Evolutionary conservation across 1,140 invertebrate species (phyloP).

Genomic region (Drosophila miranda): DNA sequence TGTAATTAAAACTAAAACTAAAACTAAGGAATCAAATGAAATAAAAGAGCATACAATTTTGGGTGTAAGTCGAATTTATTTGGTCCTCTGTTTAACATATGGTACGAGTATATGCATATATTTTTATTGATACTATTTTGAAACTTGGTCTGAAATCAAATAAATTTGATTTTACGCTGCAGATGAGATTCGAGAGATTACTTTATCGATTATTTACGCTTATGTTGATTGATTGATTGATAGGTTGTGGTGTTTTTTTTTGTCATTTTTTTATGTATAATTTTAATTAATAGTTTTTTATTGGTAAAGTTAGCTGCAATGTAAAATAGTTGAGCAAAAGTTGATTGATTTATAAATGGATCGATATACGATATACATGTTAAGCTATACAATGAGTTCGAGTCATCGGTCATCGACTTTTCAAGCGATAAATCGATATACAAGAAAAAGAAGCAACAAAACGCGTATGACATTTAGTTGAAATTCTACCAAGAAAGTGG

Average conservation of each 20-base stretch:
- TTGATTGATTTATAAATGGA: constrained; percentile 27
- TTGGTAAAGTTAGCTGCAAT: constrained; percentile 58
- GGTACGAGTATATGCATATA: constrained; percentile 29
- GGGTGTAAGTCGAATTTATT: constrained; percentile 58
- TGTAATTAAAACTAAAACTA: constrained; percentile 27
- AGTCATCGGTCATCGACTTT: constrained; percentile 12
- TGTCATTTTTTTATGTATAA: constrained; percentile 28
- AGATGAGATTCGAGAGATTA: constrained; percentile 38
- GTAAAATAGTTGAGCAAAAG: constrained; percentile 54
- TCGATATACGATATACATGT: constrained; percentile 30
- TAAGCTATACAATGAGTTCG: constrained; percentile 30
- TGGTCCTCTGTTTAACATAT: constrained; percentile 30
- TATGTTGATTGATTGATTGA: constrained; percentile 22
- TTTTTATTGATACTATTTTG: constrained; percentile 39
- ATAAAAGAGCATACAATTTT: constrained; percentile 52
- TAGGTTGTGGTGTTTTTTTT: constrained; percentile 26
- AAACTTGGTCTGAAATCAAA: constrained; percentile 81
- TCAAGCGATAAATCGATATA: constrained; percentile 22
- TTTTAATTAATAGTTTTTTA: constrained; percentile 20
- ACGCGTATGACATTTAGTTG: constrained; percentile 12
- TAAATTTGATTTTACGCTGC: constrained; percentile 73
- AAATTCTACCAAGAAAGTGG: constrained; percentile 7
- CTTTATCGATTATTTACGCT: constrained; percentile 39
- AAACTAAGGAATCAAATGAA: constrained; percentile 52
- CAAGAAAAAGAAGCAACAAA: constrained; percentile 23